phyloP scores from a whole-genome alignment of 2,888 invertebrate species.

The Tiliacea citrago region DNA sequence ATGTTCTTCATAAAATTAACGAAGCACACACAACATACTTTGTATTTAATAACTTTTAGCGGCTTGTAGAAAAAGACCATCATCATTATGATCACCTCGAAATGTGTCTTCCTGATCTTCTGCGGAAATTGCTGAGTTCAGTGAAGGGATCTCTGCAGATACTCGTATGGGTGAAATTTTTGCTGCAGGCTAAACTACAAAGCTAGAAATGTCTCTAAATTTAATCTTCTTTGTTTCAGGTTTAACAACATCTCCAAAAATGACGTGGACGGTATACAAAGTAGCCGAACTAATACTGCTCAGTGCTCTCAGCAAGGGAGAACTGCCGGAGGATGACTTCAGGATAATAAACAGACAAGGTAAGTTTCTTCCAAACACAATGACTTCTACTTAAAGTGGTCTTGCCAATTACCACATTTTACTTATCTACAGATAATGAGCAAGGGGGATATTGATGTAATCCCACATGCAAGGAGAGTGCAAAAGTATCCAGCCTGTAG shows the following conservation, averaged over 20 bases:
- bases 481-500: no score
- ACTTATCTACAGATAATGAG: no score
- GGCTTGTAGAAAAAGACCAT: background rate
- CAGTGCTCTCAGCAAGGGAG: constrained; percentile 82
- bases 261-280: constrained; percentile 79
- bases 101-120: no score
- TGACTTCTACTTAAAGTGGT: background rate
- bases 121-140: background rate
- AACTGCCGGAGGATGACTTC: constrained; percentile 87
- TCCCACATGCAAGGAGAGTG: background rate
- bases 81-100: no score
- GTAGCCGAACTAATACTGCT: constrained; percentile 81
- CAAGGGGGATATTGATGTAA: background rate
- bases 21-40: background rate
- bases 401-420: background rate
- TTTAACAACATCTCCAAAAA: constrained; percentile 54
- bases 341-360: constrained; percentile 89
- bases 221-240: constrained; percentile 73
- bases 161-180: background rate
- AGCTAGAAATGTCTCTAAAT: background rate
- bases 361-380: constrained; percentile 47
- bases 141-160: background rate
- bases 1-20: background rate
- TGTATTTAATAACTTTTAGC: no score
- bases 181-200: background rate